A percentile compares a stretch with the other conserved stretches of the same genome.
These are phyloP conservation scores for Epizoanthus scotinus DNA, from an alignment of 92 coral and sea anemone genomes.

Conservation along the genomic window DNA sequence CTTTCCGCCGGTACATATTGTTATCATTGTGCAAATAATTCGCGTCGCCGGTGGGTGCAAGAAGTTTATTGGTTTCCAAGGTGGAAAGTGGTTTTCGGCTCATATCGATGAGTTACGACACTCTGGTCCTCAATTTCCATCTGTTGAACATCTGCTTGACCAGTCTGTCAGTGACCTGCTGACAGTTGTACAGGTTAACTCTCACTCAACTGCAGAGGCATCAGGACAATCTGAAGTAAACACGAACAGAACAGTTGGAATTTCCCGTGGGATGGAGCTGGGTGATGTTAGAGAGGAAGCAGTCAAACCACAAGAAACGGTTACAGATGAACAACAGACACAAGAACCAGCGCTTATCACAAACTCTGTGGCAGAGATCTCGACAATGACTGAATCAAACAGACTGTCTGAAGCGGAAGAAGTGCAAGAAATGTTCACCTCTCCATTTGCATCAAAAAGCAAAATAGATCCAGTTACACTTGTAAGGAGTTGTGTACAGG, in stretches of 20 bases:
- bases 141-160: slow-evolving; percentile 63
- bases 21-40: slow-evolving; percentile 73
- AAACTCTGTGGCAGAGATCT: background rate
- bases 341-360: too few species aligned
- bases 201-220: background rate
- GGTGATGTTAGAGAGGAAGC: too few species aligned
- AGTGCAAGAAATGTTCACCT: too few species aligned
- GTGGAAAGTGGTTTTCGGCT: slow-evolving; percentile 74
- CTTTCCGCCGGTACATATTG: slow-evolving; percentile 6
- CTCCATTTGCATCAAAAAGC: too few species aligned
- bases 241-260: too few species aligned
- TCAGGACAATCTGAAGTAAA: background rate
- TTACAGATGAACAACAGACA: too few species aligned
- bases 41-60: slow-evolving; percentile 72
- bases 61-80: slow-evolving; percentile 77
- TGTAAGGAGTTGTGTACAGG: slow-evolving; percentile 58
- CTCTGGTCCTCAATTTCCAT: slow-evolving; percentile 70
- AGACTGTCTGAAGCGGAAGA: background rate
- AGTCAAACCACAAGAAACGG: too few species aligned
- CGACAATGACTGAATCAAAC: background rate
- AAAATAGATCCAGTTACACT: slow-evolving; percentile 15
- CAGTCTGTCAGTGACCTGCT: slow-evolving; percentile 73
- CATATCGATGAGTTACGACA: slow-evolving; percentile 81
- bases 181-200: too few species aligned
- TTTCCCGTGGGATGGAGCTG: too few species aligned